Percentiles rank a stretch among this genome's conserved stretches.
Evolutionary conservation across 64 coral and sea anemone species (phyloP).

Genomic region (Orbicella faveolata): DNA sequence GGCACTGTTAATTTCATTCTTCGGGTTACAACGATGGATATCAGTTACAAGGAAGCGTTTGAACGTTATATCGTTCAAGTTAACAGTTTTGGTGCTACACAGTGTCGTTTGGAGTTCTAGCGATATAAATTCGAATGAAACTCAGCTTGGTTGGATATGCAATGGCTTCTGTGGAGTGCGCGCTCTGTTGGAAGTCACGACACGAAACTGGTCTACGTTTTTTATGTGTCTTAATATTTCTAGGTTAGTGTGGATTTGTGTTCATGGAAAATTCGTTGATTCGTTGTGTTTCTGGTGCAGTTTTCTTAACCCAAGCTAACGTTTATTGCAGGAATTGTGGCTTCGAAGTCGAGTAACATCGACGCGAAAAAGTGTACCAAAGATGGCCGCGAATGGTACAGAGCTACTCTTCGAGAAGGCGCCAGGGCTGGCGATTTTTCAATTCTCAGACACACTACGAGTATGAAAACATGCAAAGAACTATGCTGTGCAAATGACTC

Average conservation of each 20-base stretch:
- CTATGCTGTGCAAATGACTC: constrained; percentile 68
- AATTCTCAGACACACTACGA: constrained; percentile 48
- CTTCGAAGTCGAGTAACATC: constrained; percentile 20
- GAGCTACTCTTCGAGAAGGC: constrained; percentile 72
- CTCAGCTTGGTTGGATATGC: constrained; percentile 4
- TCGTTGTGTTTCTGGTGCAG: neutral
- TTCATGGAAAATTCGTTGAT: neutral
- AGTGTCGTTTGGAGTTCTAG: neutral
- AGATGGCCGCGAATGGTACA: constrained; percentile 22
- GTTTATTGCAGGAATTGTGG: constrained; percentile 6
- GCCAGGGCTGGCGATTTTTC: constrained; percentile 73
- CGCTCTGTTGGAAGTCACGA: neutral
- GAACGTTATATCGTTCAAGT: neutral
- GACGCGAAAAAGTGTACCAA: constrained; percentile 1
- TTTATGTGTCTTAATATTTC: constrained; percentile 21
- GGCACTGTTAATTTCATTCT: neutral
- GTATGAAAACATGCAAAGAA: constrained; percentile 76
- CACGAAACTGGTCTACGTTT: neutral
- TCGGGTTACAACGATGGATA: constrained; percentile 29
- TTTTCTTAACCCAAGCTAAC: neutral
- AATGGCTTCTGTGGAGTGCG: constrained; percentile 20
- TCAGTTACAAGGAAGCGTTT: constrained; percentile 6
- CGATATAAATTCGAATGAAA: constrained; percentile 7
- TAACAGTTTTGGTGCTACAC: neutral
- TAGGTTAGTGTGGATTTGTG: constrained; percentile 17